Evolutionary conservation across 2,888 invertebrate genomes (phyloP).

Genomic region (Neocrepidodera transversa): DNA sequence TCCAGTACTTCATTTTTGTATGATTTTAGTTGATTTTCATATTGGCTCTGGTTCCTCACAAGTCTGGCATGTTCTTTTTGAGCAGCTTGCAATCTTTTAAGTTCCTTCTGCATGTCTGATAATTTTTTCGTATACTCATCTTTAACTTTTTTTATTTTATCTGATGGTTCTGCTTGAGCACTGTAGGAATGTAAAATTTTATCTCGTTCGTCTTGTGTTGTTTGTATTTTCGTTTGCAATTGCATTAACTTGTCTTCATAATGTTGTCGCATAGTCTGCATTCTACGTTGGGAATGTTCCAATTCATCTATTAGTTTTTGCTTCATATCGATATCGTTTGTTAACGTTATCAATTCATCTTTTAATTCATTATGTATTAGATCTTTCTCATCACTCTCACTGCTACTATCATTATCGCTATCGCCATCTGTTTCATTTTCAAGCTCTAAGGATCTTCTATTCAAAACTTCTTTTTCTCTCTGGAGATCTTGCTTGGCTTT

Average conservation of each 20-base stretch:
- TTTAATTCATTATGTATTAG: slow-evolving; percentile 67
- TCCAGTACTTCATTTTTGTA: slow-evolving; percentile 78
- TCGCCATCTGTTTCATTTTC: slow-evolving; percentile 65
- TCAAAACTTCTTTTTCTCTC: slow-evolving; percentile 66
- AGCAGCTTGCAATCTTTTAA: slow-evolving; percentile 83
- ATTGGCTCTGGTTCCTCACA: slow-evolving; percentile 79
- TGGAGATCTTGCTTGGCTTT: slow-evolving; percentile 84
- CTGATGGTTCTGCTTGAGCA: slow-evolving; percentile 66
- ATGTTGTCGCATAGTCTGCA: slow-evolving; percentile 85
- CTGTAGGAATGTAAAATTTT: slow-evolving; percentile 73
- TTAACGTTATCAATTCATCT: slow-evolving; percentile 86
- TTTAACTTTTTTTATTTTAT: slow-evolving; percentile 80
- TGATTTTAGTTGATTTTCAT: slow-evolving; percentile 76
- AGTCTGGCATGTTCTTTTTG: slow-evolving; percentile 89
- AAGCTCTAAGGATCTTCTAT: slow-evolving; percentile 61
- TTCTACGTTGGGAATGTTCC: slow-evolving; percentile 85
- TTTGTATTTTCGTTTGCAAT: slow-evolving; percentile 82
- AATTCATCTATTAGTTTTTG: slow-evolving; percentile 93
- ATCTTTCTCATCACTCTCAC: slow-evolving; percentile 65
- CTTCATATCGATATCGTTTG: slow-evolving; percentile 94
- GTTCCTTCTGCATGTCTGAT: slow-evolving; percentile 81
- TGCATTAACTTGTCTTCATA: slow-evolving; percentile 92
- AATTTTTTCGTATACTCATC: slow-evolving; percentile 91
- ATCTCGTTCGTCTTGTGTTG: slow-evolving; percentile 90
- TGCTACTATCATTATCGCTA: slow-evolving; percentile 65